Percentiles rank a stretch among this genome's conserved stretches.
These are phyloP conservation scores for Cyprinus carpio DNA, from an alignment of 2,113 vertebrate species.

Conservation along the genomic window DNA sequence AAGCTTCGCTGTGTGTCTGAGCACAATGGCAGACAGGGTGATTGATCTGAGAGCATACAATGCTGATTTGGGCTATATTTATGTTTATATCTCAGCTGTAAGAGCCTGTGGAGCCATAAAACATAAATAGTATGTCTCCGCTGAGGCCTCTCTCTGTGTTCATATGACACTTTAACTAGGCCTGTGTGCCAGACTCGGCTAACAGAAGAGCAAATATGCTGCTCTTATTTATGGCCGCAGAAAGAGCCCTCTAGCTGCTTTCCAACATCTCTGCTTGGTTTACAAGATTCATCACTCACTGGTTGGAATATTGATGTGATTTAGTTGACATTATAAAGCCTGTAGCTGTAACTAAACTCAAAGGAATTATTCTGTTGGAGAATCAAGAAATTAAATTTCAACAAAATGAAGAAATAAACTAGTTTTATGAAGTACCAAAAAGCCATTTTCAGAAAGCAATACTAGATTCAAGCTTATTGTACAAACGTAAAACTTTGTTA, in stretches of 20 bases:
- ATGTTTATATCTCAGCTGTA: constrained; percentile 23
- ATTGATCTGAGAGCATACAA: background rate
- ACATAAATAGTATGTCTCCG: constrained; percentile 32
- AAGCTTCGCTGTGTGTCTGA: background rate
- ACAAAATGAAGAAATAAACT: background rate
- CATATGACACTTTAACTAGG: constrained; percentile 36
- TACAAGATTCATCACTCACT: constrained; percentile 21
- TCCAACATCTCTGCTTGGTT: constrained; percentile 31
- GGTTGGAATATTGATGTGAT: constrained; percentile 3
- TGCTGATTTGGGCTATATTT: constrained; percentile 9
- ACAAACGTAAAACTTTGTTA: background rate
- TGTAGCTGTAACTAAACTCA: background rate
- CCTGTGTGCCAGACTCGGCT: constrained; percentile 24
- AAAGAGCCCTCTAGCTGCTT: constrained; percentile 20
- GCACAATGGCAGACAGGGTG: background rate
- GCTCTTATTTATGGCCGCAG: constrained; percentile 33
- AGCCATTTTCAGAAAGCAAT: background rate
- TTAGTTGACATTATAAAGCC: constrained; percentile 11
- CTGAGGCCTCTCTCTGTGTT: constrained; percentile 25
- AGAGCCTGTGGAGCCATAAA: constrained; percentile 12
- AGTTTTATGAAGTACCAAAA: background rate
- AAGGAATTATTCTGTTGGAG: background rate
- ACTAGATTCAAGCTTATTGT: background rate
- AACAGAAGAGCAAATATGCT: constrained; percentile 33
- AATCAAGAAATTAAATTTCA: background rate